A percentile compares a stretch with the other conserved stretches of the same genome.
phyloP scores from a whole-genome alignment of 2,888 invertebrate species.

The Lampropteryx suffumata region DNA sequence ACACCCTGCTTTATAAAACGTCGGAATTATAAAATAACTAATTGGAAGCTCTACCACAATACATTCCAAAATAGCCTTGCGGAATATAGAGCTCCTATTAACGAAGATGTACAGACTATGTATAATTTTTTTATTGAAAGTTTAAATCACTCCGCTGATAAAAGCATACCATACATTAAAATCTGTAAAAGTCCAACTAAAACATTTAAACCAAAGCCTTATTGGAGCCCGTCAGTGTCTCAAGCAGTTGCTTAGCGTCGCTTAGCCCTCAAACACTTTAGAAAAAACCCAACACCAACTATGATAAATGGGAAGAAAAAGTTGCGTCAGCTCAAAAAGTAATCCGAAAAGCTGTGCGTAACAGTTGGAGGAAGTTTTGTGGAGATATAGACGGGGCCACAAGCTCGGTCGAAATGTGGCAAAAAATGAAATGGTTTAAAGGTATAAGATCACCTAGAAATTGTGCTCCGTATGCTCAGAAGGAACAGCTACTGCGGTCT shows the following conservation, averaged over 20 bases:
- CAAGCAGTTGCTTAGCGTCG: neutral
- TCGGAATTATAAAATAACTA: neutral
- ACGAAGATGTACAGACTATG: neutral
- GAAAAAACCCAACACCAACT: neutral
- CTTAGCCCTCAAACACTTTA: neutral
- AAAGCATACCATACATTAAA: neutral
- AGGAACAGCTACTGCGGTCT: neutral
- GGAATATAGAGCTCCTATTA: neutral
- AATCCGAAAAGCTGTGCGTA: neutral
- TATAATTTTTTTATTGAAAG: neutral
- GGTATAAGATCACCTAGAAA: neutral
- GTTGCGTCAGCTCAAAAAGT: neutral
- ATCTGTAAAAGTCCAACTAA: neutral
- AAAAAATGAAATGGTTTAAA: neutral
- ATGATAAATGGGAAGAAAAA: neutral
- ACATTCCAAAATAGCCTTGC: neutral
- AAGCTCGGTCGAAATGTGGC: neutral
- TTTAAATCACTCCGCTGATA: neutral
- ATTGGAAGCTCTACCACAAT: neutral
- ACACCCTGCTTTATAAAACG: neutral
- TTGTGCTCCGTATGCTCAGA: neutral
- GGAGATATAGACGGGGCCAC: neutral
- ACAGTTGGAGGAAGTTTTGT: neutral
- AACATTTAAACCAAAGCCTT: neutral
- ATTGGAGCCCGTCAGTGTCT: neutral